Base-by-base conservation (phyloP, 35 echinoderm and acorn worm species). In the Stichopus chloronotus region DNA sequence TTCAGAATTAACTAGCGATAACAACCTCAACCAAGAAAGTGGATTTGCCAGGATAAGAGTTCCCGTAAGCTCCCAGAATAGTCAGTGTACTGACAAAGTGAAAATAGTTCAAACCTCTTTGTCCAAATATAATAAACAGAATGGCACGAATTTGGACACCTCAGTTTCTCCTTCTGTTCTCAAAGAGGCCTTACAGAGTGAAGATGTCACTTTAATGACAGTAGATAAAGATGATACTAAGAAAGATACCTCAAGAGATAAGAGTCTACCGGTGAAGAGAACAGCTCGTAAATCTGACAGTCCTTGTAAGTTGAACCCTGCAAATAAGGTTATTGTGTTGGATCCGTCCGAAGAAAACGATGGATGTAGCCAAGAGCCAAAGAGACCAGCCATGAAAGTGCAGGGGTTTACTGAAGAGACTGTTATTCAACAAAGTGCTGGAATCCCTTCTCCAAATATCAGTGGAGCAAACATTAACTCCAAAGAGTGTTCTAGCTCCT, bases 241-340 rank as follows among this genome's bases (percentile, higher is more conserved):
- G 9, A 58, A 23, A n/a, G 14, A 21, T 22, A 19, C 3, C 22
- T 85, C 55, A 21, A 7, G 82, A 59, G 22, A 85, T 25, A 21
- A 16, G 20, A 7, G 58, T 53, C 24, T 43, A 43, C 82, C 82
- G 8, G 57, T 20, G n/a, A 58, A 55, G 17, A 59, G 11, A 53
- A 85, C 20, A 20, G 82, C 82, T 58, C 55, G 82, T 58, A 85
- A 85, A 85, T 56, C 82, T 17, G 10, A 58, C 82, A 85, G 82
- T 20, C 82, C 82, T 58, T 23, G 9, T 23, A 14, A 57, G 7
- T 85, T 85, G 9, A 4, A n/a, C 19, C 82, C 82, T 17, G 82
- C 56, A 5, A 57, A 85, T 6, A 16, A 58, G 1, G 82, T 85
- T 60, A 22, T 10, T 58, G 22, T 85, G 52, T 21, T 85, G 25